A percentile compares a stretch with the other conserved stretches of the same genome.
These are phyloP conservation scores for Sebastes dallii DNA, from an alignment of 2,797 vertebrate genomes.

Conservation along the genomic window DNA sequence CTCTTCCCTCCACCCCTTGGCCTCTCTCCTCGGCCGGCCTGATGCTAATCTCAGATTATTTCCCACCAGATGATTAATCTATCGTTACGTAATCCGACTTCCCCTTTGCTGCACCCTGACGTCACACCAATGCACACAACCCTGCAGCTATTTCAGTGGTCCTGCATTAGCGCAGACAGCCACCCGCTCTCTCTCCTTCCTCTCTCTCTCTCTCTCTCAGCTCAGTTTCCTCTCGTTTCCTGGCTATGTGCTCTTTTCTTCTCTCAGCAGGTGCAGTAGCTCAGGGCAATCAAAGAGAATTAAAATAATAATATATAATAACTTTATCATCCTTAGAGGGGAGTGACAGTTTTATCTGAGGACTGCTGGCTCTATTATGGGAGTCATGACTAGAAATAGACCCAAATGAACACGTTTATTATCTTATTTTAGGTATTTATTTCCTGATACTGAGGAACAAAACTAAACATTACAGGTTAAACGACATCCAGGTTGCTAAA, in stretches of 20 bases:
- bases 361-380: not conserved
- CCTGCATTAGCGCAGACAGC: not conserved
- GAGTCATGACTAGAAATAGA: not conserved
- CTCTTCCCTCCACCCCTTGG: not conserved
- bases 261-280: not conserved
- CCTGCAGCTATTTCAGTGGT: constrained; percentile 13
- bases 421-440: not conserved
- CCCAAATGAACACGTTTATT: not conserved
- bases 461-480: not conserved
- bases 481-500: not conserved
- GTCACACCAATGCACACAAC: constrained; percentile 23
- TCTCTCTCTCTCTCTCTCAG: too few species aligned
- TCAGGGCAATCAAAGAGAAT: not conserved
- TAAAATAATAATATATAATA: not conserved
- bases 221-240: not conserved
- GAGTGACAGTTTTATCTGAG: not conserved
- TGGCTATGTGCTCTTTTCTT: not conserved
- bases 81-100: constrained; percentile 65
- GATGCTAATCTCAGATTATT: constrained; percentile 81
- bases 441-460: not conserved
- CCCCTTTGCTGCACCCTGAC: constrained; percentile 48
- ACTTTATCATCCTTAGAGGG: not conserved
- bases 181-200: not conserved
- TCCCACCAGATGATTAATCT: constrained; percentile 78
- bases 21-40: not conserved